phyloP scores from a whole-genome alignment of 1,140 invertebrate genomes.

The Ganaspis sp. region DNA sequence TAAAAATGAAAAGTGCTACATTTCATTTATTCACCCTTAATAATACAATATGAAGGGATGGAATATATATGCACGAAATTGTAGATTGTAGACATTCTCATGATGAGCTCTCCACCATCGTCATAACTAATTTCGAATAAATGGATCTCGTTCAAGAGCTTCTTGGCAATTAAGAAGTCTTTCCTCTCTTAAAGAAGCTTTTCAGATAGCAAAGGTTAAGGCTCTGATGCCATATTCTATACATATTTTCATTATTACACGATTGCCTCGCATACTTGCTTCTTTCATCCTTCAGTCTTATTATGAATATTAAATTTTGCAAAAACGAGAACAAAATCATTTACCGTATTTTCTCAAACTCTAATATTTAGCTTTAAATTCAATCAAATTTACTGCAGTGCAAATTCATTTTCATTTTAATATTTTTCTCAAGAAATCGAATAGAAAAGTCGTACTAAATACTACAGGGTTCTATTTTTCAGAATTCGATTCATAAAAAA shows the following conservation, averaged over 20 bases:
- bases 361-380: no score
- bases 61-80: background rate
- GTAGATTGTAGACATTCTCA: background rate
- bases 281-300: background rate
- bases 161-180: background rate
- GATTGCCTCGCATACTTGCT: background rate
- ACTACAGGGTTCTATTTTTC: no score
- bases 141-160: background rate
- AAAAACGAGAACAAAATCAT: background rate
- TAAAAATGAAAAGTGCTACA: background rate
- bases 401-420: no score
- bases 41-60: background rate
- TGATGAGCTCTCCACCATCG: background rate
- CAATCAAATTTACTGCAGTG: no score
- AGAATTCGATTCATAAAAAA: no score
- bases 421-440: no score
- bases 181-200: background rate
- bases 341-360: no score
- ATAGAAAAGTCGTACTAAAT: no score
- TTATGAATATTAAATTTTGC: constrained; percentile 1
- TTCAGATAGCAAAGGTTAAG: constrained; percentile 10
- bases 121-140: background rate
- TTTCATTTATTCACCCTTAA: background rate
- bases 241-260: constrained; percentile 8
- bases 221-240: background rate